Conservation (phyloP, 2,888 invertebrate genomes). For the Drosophila cognata region DNA sequence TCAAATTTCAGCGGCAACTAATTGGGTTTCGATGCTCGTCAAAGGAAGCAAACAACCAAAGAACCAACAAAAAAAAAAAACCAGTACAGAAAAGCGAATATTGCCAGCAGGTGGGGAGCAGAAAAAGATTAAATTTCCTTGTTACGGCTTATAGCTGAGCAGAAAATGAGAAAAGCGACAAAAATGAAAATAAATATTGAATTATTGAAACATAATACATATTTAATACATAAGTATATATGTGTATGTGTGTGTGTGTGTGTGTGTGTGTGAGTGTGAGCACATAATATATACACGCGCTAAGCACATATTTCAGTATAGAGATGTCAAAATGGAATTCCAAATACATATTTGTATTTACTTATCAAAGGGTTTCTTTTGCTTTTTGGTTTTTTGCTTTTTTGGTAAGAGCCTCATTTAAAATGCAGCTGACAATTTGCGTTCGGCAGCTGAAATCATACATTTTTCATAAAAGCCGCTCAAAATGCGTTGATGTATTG, state of each 20-base stretch:
- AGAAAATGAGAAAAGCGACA: slow-evolving; percentile 53
- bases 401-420: slow-evolving; percentile 46
- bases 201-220: slow-evolving; percentile 75
- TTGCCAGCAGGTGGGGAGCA: slow-evolving; percentile 51
- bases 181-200: slow-evolving; percentile 76
- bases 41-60: slow-evolving; percentile 34
- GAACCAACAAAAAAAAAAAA: not conserved
- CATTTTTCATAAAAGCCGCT: slow-evolving; percentile 59
- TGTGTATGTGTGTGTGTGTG: not conserved
- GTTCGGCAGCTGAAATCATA: slow-evolving; percentile 55
- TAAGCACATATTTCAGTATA: slow-evolving; percentile 18
- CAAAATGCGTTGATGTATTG: slow-evolving; percentile 60
- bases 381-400: slow-evolving; percentile 5
- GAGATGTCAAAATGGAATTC: slow-evolving; percentile 24
- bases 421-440: slow-evolving; percentile 70
- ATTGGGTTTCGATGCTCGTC: slow-evolving; percentile 70
- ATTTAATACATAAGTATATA: slow-evolving; percentile 35
- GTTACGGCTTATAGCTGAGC: slow-evolving; percentile 62
- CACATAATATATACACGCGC: slow-evolving; percentile 5
- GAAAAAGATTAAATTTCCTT: slow-evolving; percentile 79
- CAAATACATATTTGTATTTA: slow-evolving; percentile 31
- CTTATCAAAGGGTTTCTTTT: slow-evolving; percentile 57
- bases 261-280: not conserved
- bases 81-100: slow-evolving; percentile 21
- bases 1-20: slow-evolving; percentile 73